Percentiles rank a stretch among this genome's conserved stretches.
Evolutionary conservation across 2,113 vertebrate species (phyloP).

Genomic region (Pygoscelis antarcticus): DNA sequence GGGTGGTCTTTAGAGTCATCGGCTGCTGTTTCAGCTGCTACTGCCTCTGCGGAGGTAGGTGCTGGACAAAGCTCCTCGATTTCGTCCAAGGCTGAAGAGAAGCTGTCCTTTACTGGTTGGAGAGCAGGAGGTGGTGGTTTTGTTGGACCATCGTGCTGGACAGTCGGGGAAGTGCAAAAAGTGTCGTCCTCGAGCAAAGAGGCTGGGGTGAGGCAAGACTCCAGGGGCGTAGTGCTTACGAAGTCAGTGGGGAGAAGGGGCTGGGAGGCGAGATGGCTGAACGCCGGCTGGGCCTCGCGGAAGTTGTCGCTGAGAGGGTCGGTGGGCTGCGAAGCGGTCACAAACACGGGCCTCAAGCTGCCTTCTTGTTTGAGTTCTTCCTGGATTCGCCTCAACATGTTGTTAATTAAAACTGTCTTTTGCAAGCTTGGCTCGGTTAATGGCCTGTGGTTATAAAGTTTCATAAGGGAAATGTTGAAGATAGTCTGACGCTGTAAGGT

Average conservation of each 20-base stretch:
- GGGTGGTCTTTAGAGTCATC: constrained; percentile 74
- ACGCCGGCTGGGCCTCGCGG: constrained; percentile 85
- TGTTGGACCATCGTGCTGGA: constrained; percentile 64
- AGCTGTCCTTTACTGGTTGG: constrained; percentile 80
- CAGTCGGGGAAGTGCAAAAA: constrained; percentile 83
- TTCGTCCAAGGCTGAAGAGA: constrained; percentile 89
- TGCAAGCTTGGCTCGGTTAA: constrained; percentile 93
- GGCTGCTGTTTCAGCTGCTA: constrained; percentile 42
- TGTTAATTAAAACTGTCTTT: constrained; percentile 97
- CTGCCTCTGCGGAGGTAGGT: constrained; percentile 86
- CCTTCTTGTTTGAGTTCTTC: constrained; percentile 96
- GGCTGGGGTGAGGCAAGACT: constrained; percentile 94
- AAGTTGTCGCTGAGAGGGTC: constrained; percentile 85
- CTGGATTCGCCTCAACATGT: constrained; percentile 98
- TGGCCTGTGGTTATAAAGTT: constrained; percentile 94
- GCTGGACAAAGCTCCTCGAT: constrained; percentile 91
- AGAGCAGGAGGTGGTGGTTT: constrained; percentile 73
- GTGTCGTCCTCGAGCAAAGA: constrained; percentile 92
- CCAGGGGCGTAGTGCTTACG: constrained; percentile 76
- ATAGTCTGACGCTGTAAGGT: constrained; percentile 98
- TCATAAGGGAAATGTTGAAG: constrained; percentile 99
- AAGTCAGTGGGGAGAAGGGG: constrained; percentile 70
- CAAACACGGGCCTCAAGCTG: constrained; percentile 84
- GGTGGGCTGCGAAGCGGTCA: constrained; percentile 83
- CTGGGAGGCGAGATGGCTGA: constrained; percentile 71